phyloP scores from a whole-genome alignment of 2,113 vertebrate genomes.

The Nipponia nippon region DNA sequence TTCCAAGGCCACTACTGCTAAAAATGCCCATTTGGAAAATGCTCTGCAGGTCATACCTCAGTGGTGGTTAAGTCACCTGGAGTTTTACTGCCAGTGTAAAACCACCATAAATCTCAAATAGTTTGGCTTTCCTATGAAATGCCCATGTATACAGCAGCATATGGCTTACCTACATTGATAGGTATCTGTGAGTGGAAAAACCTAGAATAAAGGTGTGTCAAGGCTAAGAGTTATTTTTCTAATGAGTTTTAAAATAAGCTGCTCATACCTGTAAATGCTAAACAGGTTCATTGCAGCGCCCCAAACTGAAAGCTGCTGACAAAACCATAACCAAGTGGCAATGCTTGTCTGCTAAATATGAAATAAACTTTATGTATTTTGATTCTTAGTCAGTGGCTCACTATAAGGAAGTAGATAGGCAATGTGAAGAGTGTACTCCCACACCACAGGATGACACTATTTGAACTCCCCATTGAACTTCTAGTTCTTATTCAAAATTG shows the following conservation, averaged over 20 bases:
- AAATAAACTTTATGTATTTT: not conserved
- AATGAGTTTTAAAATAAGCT: not conserved
- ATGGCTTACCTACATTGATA: not conserved
- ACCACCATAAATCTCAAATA: not conserved
- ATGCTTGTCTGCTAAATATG: not conserved
- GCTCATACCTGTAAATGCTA: not conserved
- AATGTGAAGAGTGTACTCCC: not conserved
- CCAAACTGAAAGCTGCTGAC: not conserved
- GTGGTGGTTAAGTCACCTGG: not conserved
- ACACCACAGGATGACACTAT: not conserved
- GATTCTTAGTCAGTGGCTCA: not conserved
- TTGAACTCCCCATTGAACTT: not conserved
- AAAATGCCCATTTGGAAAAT: not conserved
- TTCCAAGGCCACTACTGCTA: not conserved
- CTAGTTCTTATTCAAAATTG: not conserved
- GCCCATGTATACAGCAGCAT: accelerated
- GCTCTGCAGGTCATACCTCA: not conserved
- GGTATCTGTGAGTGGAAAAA: not conserved
- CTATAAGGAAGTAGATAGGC: not conserved
- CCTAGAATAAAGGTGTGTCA: not conserved
- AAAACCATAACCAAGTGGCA: not conserved
- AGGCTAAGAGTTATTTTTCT: not conserved
- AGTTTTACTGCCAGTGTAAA: not conserved
- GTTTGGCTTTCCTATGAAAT: not conserved
- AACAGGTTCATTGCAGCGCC: not conserved